phyloP scores from a whole-genome alignment of 2,113 vertebrate genomes.

The Myotis lucifugus region DNA sequence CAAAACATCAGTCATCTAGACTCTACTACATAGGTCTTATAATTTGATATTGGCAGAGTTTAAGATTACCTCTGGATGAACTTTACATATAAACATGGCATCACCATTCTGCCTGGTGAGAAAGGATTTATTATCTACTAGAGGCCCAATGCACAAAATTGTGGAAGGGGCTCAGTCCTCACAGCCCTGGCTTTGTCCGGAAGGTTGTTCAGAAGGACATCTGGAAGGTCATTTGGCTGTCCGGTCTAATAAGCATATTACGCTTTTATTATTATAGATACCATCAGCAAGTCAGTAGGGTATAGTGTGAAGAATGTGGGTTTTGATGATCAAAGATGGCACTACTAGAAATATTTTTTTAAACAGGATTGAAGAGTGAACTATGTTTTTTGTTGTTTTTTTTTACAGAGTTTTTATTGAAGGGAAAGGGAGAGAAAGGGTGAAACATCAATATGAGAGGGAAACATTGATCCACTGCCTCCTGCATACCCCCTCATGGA shows the following conservation, averaged over 20 bases:
- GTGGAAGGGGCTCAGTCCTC: too few relatives aligned
- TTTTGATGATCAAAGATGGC: not conserved
- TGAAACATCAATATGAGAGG: not conserved
- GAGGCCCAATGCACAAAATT: too few relatives aligned
- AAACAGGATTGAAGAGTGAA: not conserved
- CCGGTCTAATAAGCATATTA: too few relatives aligned
- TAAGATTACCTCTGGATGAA: not conserved
- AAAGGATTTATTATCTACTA: not conserved
- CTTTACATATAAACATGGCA: not conserved
- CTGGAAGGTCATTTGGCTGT: too few relatives aligned
- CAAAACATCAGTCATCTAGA: slow-evolving; percentile 34
- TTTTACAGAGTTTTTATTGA: not conserved
- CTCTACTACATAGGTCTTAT: not conserved
- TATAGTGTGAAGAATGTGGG: not conserved
- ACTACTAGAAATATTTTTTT: not conserved
- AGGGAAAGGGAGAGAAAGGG: not conserved
- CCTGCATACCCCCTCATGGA: not conserved
- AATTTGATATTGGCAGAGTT: not conserved
- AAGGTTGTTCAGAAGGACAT: too few relatives aligned
- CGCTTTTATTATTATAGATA: too few relatives aligned
- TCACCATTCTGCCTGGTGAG: not conserved
- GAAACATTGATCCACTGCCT: not conserved
- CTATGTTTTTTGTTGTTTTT: not conserved
- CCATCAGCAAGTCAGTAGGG: not conserved
- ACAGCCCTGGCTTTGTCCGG: too few relatives aligned